Conservation (phyloP, 2,888 invertebrate genomes). For the Invenusta paracnida region DNA sequence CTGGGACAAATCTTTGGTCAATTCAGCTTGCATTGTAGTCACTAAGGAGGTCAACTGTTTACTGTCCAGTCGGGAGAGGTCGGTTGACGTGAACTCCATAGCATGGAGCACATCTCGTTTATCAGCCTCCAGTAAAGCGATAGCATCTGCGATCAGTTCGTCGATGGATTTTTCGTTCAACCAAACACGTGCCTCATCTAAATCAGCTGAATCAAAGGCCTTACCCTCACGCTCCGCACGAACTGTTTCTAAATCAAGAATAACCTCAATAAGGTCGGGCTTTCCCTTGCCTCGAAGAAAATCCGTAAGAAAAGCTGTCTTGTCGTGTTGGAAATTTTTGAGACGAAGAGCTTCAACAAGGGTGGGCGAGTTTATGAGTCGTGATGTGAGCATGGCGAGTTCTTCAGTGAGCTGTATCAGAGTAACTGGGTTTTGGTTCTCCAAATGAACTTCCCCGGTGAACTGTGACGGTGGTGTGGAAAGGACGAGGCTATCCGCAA, state of each 20-base stretch:
- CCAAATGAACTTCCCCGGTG: not conserved
- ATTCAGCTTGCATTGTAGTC: conserved; percentile 1
- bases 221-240: not conserved
- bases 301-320: not conserved
- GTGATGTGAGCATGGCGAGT: conserved; percentile 13
- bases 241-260: not conserved
- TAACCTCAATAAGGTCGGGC: not conserved
- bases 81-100: not conserved
- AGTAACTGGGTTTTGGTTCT: not conserved
- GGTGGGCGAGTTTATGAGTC: not conserved
- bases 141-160: not conserved
- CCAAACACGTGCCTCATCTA: not conserved
- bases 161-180: not conserved
- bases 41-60: not conserved
- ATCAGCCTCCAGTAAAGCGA: not conserved
- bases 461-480: not conserved
- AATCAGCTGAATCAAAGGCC: not conserved
- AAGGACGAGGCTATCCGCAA: not conserved
- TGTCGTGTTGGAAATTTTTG: not conserved
- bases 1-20: not conserved
- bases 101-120: not conserved
- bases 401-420: not conserved
- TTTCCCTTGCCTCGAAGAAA: not conserved
- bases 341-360: not conserved
- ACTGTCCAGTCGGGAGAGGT: not conserved